These are phyloP conservation scores for Ivindomyrus marchei DNA, from an alignment of 2,113 vertebrate species.

Conservation along the genomic window DNA sequence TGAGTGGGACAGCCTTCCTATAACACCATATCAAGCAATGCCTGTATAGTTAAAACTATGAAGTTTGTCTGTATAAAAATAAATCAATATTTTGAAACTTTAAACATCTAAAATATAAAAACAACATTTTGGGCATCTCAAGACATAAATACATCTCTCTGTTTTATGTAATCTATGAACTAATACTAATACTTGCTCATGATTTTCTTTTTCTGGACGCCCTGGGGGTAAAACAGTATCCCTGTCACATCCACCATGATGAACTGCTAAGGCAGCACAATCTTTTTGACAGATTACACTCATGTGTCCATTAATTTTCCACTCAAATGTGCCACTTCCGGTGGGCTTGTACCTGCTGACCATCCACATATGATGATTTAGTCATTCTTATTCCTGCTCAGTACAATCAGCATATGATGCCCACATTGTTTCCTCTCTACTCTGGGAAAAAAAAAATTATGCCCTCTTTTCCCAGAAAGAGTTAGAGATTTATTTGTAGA, in stretches of 20 bases:
- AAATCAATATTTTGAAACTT: not conserved
- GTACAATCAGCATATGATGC: not conserved
- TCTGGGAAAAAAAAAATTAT: not conserved
- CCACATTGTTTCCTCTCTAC: not conserved
- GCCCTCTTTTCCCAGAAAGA: not conserved
- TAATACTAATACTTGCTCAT: not conserved
- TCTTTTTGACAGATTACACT: not conserved
- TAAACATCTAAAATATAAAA: not conserved
- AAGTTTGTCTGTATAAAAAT: not conserved
- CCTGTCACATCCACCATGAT: not conserved
- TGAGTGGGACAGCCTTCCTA: not conserved
- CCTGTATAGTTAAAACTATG: not conserved
- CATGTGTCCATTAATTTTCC: not conserved
- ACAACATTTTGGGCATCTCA: not conserved
- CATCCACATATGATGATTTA: not conserved
- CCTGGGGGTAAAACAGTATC: not conserved
- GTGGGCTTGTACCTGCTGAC: not conserved
- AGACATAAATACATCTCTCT: not conserved
- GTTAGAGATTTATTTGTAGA: not conserved
- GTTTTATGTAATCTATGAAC: not conserved
- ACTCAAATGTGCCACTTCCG: not conserved
- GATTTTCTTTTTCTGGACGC: not conserved
- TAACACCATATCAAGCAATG: not conserved
- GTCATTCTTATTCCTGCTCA: not conserved
- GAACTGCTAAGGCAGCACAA: not conserved